A percentile compares a stretch with the other conserved stretches of the same genome.
These are phyloP conservation scores for Lottia scabra DNA, from an alignment of 2,888 invertebrate genomes.

Conservation along the genomic window DNA sequence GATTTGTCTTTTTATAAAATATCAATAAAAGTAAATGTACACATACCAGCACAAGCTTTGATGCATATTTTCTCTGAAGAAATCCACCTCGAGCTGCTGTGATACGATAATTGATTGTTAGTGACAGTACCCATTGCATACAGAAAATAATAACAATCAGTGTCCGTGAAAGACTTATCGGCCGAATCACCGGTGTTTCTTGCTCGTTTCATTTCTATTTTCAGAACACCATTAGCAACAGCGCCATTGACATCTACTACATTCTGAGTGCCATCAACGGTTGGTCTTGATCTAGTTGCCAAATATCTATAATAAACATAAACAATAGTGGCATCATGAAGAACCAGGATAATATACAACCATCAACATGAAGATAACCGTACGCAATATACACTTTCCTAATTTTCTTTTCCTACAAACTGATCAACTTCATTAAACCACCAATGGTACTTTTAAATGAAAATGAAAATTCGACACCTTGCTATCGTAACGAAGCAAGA, in stretches of 20 bases:
- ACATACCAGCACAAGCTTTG: neutral
- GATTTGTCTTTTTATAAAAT: too few relatives aligned
- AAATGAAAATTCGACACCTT: too few relatives aligned
- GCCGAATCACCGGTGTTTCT: conserved; percentile 31
- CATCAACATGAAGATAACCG: too few relatives aligned
- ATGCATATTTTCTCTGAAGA: conserved; percentile 25
- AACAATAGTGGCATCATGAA: too few relatives aligned
- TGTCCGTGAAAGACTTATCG: conserved; percentile 31
- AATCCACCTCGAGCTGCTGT: conserved; percentile 12
- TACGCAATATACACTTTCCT: too few relatives aligned
- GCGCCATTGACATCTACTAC: conserved; percentile 26
- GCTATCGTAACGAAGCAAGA: too few relatives aligned
- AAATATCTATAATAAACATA: too few relatives aligned
- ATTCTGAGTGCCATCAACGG: conserved; percentile 31
- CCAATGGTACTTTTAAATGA: too few relatives aligned
- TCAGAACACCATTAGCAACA: conserved; percentile 32
- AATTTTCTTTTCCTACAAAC: too few relatives aligned
- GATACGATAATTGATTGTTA: conserved; percentile 13
- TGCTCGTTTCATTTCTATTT: conserved; percentile 36
- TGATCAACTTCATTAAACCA: too few relatives aligned
- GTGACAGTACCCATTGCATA: conserved; percentile 35
- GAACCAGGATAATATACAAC: too few relatives aligned
- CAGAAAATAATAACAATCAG: conserved; percentile 62
- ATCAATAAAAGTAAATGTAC: neutral
- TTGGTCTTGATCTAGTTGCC: too few relatives aligned